These are phyloP conservation scores for Aquatica leii DNA, from an alignment of 2,888 invertebrate species.

Conservation along the genomic window DNA sequence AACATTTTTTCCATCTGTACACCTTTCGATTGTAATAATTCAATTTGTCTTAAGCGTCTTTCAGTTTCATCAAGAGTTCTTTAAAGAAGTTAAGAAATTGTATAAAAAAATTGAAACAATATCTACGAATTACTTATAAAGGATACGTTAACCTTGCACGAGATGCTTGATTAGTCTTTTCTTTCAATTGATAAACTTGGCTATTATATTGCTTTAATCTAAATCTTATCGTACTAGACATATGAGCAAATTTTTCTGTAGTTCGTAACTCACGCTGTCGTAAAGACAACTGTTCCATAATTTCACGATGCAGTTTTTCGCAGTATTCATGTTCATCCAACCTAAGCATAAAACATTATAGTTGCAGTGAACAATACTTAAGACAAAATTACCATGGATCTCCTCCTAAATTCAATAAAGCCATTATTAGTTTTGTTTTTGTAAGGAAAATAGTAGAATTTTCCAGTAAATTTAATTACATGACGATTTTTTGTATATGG, in stretches of 20 bases:
- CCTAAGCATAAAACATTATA: conserved; percentile 59
- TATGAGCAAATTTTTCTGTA: conserved; percentile 66
- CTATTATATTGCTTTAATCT: conserved; percentile 69
- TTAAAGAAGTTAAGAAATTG: not conserved
- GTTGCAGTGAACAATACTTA: no score
- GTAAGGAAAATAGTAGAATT: no score
- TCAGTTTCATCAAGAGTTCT: conserved; percentile 71
- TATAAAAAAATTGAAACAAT: not conserved
- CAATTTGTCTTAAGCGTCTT: conserved; percentile 68
- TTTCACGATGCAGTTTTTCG: conserved; percentile 69
- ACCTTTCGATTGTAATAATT: conserved; percentile 67
- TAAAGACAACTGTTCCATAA: conserved; percentile 68
- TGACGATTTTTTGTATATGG: no score
- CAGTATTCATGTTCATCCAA: conserved; percentile 72
- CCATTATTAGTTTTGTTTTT: no score
- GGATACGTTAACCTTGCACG: conserved; percentile 59
- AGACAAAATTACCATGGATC: conserved; percentile 65
- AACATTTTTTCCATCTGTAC: conserved; percentile 66
- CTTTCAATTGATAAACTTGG: conserved; percentile 67
- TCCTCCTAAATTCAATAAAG: conserved; percentile 60
- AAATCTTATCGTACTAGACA: conserved; percentile 68
- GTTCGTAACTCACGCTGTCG: conserved; percentile 64
- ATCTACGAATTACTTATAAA: conserved; percentile 1
- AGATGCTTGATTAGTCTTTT: conserved; percentile 64
- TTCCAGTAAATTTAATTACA: no score